These are phyloP conservation scores for Microtus montanus DNA, from an alignment of 2,113 vertebrate species.

Conservation along the genomic window DNA sequence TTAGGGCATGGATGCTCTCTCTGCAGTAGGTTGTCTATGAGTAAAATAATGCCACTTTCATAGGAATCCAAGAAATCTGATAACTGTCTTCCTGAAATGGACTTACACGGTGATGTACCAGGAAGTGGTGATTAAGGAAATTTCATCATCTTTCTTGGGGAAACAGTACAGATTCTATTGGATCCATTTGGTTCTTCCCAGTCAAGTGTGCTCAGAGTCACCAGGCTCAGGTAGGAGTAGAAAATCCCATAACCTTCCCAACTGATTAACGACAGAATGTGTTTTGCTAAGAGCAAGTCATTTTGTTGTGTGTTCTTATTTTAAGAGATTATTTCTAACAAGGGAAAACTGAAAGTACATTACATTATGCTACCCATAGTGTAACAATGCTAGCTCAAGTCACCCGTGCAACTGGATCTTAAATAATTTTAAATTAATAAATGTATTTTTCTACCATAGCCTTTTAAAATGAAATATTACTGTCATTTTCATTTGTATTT, in stretches of 20 bases:
- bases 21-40: not conserved
- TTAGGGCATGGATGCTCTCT: not conserved
- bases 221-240: not conserved
- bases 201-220: not conserved
- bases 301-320: not conserved
- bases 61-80: constrained; percentile 36
- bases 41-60: not conserved
- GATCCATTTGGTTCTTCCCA: not conserved
- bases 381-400: not conserved
- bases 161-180: not conserved
- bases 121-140: not conserved
- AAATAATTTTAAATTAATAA: constrained; percentile 11
- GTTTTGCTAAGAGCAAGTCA: not conserved
- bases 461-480: not conserved
- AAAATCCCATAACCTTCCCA: not conserved
- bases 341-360: not conserved
- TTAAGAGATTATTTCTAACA: constrained; percentile 30
- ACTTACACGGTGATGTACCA: not conserved
- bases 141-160: not conserved
- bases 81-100: constrained; percentile 26
- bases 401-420: not conserved
- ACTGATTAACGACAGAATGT: not conserved
- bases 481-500: not conserved
- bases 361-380: not conserved
- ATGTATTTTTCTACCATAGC: not conserved